These are phyloP conservation scores for Cassiopea xamachana DNA, from an alignment of 30 jellyfish, hydroid and myxozoan genomes.

Conservation along the genomic window DNA sequence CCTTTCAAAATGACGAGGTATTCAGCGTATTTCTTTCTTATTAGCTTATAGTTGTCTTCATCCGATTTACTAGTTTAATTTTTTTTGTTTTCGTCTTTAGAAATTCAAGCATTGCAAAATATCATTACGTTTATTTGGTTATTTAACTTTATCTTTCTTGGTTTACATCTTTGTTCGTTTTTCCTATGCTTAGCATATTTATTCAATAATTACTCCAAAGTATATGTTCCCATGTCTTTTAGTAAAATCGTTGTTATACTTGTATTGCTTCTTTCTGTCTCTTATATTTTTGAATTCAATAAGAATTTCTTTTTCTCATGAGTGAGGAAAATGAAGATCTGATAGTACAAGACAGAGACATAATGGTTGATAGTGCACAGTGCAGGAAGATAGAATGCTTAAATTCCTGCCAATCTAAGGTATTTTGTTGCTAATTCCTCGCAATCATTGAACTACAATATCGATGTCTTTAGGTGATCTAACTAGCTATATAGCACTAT, in stretches of 20 bases:
- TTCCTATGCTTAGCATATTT: no score
- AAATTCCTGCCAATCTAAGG: conserved; percentile 70
- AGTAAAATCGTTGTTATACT: no score
- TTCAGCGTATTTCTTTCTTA: not conserved
- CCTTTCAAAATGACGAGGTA: conserved; percentile 33
- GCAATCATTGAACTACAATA: not conserved
- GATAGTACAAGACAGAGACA: conserved; percentile 81
- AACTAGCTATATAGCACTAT: no score
- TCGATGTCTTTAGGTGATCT: no score
- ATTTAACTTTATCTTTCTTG: no score
- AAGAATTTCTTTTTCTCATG: not conserved
- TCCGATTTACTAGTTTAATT: not conserved
- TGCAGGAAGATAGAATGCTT: conserved; percentile 73
- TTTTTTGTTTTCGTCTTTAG: not conserved
- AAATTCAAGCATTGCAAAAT: not conserved
- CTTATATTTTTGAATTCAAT: not conserved
- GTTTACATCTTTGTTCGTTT: no score
- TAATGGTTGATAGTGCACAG: conserved; percentile 66
- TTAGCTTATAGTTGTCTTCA: not conserved
- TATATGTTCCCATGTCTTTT: no score
- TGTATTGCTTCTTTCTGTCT: not conserved
- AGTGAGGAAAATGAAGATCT: conserved; percentile 62
- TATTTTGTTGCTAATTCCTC: no score
- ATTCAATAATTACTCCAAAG: no score
- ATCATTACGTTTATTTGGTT: no score